phyloP scores from a whole-genome alignment of 2,113 vertebrate species.

The Zonotrichia leucophrys region DNA sequence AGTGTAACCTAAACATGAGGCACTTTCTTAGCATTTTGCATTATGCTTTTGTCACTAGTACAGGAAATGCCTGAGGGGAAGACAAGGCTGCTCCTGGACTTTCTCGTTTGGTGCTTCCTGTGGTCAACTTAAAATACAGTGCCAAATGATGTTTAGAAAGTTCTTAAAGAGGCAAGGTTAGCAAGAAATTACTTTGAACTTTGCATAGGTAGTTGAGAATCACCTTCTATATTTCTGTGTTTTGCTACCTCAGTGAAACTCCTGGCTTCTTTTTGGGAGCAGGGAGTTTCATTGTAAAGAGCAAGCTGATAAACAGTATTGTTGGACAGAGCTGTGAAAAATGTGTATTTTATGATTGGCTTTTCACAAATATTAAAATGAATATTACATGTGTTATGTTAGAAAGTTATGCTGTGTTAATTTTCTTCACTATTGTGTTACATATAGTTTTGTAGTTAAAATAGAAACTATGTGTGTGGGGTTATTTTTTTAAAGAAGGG shows the following conservation, averaged over 20 bases:
- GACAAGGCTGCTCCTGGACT: neutral
- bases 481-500: no score
- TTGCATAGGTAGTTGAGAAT: neutral
- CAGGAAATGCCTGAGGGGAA: constrained; percentile 19
- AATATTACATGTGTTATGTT: no score
- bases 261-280: neutral
- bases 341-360: no score
- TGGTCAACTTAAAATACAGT: constrained; percentile 6
- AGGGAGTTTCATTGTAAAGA: neutral
- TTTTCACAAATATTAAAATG: no score
- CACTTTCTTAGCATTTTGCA: neutral
- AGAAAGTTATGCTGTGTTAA: no score
- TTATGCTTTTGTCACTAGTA: neutral
- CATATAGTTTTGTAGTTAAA: no score
- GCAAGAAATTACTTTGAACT: neutral
- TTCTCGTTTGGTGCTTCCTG: neutral
- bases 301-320: neutral
- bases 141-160: neutral
- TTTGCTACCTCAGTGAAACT: neutral
- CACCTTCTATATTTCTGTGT: neutral
- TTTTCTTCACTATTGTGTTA: no score
- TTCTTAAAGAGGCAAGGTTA: neutral
- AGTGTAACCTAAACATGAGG: neutral
- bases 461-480: no score
- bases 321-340: neutral